Evolutionary conservation across 2,113 vertebrate species (phyloP).

Genomic region (Nasalis larvatus): DNA sequence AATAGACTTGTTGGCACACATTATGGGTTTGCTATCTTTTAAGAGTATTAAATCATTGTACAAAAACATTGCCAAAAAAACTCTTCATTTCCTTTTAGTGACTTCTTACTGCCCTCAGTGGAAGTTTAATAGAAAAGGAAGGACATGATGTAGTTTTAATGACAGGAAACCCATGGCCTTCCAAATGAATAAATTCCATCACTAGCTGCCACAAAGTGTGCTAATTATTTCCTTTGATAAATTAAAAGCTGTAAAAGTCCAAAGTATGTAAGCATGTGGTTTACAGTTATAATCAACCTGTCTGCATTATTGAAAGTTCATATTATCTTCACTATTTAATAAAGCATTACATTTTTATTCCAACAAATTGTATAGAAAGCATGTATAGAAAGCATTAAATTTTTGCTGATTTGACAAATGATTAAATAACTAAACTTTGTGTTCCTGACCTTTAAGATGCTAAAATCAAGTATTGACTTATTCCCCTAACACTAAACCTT

Average conservation of each 20-base stretch:
- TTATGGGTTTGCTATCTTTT: constrained; percentile 86
- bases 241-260: constrained; percentile 89
- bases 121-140: constrained; percentile 93
- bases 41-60: constrained; percentile 89
- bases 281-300: constrained; percentile 88
- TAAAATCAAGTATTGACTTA: background rate
- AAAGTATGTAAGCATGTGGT: constrained; percentile 83
- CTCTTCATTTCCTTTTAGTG: constrained; percentile 92
- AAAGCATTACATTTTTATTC: constrained; percentile 79
- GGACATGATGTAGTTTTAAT: constrained; percentile 93
- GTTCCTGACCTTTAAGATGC: background rate
- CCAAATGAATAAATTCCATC: constrained; percentile 93
- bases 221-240: constrained; percentile 94
- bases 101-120: constrained; percentile 90
- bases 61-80: constrained; percentile 86
- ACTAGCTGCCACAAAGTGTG: constrained; percentile 89
- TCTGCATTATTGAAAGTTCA: constrained; percentile 82
- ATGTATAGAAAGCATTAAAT: constrained; percentile 54
- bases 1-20: constrained; percentile 83
- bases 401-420: constrained; percentile 67
- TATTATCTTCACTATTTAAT: constrained; percentile 84
- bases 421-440: constrained; percentile 52
- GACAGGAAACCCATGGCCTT: constrained; percentile 90
- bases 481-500: background rate
- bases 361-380: constrained; percentile 71